Conservation (phyloP, 2,888 invertebrate genomes). For the Gastrophysa polygoni region DNA sequence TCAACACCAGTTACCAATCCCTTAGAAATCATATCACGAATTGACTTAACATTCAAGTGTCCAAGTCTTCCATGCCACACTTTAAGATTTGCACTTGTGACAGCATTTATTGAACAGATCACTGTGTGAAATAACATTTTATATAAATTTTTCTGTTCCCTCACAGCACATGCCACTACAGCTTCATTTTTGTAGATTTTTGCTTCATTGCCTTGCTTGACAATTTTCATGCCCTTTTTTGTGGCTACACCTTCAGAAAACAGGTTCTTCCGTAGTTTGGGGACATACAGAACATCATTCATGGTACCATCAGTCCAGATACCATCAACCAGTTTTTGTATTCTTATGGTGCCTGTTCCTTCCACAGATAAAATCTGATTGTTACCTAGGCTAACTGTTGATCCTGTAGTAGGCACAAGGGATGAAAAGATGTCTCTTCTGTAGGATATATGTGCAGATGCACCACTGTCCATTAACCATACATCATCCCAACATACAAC, state of each 20-base stretch:
- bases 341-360: neutral
- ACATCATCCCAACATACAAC: neutral
- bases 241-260: neutral
- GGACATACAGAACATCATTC: neutral
- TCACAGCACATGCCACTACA: slow-evolving; percentile 3
- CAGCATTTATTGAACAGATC: neutral
- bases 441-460: neutral
- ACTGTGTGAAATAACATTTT: slow-evolving; percentile 1
- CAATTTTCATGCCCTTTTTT: neutral
- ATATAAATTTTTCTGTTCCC: slow-evolving; percentile 1
- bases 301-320: neutral
- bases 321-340: neutral
- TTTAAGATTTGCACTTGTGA: neutral
- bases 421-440: neutral
- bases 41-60: slow-evolving; percentile 1
- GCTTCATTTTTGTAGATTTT: neutral
- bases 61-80: neutral
- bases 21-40: neutral
- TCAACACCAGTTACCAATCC: neutral
- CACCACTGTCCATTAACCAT: slow-evolving; percentile 5
- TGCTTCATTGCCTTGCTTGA: slow-evolving; percentile 1
- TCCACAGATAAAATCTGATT: neutral
- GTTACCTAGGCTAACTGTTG: too few species aligned
- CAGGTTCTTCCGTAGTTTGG: neutral
- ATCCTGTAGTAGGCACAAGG: neutral